Conservation (phyloP, 2,113 vertebrate species). For the Felis chaus region DNA sequence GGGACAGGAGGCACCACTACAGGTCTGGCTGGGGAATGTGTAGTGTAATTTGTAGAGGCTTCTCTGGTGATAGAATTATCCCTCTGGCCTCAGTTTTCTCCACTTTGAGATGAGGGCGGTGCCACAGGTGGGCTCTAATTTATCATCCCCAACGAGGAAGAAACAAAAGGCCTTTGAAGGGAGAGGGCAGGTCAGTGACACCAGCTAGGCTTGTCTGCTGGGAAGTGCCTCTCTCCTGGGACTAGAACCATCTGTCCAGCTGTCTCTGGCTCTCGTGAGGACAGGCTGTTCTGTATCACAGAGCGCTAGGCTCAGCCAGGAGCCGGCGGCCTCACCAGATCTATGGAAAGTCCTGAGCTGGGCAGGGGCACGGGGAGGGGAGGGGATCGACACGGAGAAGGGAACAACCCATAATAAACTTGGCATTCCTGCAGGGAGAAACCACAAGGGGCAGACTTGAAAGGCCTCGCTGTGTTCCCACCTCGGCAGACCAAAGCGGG, state of each 20-base stretch:
- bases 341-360: not conserved
- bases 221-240: not conserved
- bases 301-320: not conserved
- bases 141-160: not conserved
- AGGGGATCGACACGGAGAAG: not conserved
- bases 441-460: constrained; percentile 69
- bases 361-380: not conserved
- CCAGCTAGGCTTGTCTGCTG: not conserved
- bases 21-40: not conserved
- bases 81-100: not conserved
- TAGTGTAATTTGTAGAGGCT: not conserved
- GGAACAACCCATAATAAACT: constrained; percentile 6
- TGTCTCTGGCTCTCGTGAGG: not conserved
- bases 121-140: not conserved
- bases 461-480: constrained; percentile 63
- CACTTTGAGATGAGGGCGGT: not conserved
- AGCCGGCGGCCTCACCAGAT: not conserved
- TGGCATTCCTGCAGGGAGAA: constrained; percentile 65
- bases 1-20: too few species aligned
- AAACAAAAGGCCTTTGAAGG: not conserved
- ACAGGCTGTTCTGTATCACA: not conserved
- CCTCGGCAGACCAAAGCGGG: constrained; percentile 43
- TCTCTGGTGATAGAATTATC: not conserved
- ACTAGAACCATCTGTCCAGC: not conserved
- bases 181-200: not conserved